These are phyloP conservation scores for Odocoileus hemionus DNA, from an alignment of 2,113 vertebrate species.

Conservation along the genomic window DNA sequence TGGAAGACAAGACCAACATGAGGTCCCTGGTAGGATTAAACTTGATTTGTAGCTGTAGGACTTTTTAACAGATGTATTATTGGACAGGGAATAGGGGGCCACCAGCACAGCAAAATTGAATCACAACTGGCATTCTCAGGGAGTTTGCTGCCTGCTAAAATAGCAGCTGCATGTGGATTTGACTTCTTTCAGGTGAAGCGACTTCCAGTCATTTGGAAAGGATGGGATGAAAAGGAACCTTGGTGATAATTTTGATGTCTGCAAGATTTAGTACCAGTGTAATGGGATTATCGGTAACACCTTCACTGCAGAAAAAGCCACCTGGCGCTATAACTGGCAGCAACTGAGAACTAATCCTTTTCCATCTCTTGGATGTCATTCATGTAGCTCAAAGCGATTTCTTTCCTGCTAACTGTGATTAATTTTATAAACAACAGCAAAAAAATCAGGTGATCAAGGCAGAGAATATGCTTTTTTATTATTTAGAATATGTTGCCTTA, in stretches of 20 bases:
- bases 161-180: slow-evolving; percentile 92
- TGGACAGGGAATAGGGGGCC: slow-evolving; percentile 94
- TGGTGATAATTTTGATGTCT: slow-evolving; percentile 93
- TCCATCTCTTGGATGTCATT: slow-evolving; percentile 98
- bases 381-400: slow-evolving; percentile 93
- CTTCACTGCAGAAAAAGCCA: slow-evolving; percentile 94
- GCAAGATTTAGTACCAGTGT: slow-evolving; percentile 92
- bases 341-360: slow-evolving; percentile 95
- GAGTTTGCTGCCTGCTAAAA: slow-evolving; percentile 86
- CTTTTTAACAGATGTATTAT: slow-evolving; percentile 96
- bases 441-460: slow-evolving; percentile 77
- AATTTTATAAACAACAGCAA: slow-evolving; percentile 90
- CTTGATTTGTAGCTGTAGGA: slow-evolving; percentile 95
- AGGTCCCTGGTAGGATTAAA: slow-evolving; percentile 95
- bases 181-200: slow-evolving; percentile 93
- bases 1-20: slow-evolving; percentile 93
- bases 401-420: slow-evolving; percentile 93
- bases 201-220: slow-evolving; percentile 94
- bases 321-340: slow-evolving; percentile 97
- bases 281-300: slow-evolving; percentile 99
- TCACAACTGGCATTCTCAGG: slow-evolving; percentile 90
- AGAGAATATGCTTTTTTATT: slow-evolving; percentile 64
- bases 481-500: slow-evolving; percentile 60
- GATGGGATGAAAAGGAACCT: slow-evolving; percentile 91
- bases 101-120: slow-evolving; percentile 92